Evolutionary conservation across 2,797 vertebrate species (phyloP).

Genomic region (Rhodeus uyekii): DNA sequence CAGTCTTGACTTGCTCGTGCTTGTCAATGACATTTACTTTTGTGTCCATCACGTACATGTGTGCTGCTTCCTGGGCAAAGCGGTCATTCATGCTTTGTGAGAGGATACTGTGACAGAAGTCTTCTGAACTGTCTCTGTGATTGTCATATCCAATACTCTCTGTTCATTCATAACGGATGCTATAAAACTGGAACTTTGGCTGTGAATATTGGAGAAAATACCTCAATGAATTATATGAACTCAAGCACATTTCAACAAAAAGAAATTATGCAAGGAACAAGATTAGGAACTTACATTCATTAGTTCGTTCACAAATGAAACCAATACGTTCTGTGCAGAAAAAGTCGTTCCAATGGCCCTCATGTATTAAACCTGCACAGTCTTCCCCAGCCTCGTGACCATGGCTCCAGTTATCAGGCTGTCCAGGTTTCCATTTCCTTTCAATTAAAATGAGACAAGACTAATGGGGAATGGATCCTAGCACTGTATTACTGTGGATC

Average conservation of each 20-base stretch:
- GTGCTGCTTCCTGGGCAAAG: constrained; percentile 65
- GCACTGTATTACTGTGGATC: not conserved
- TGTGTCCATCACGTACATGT: constrained; percentile 57
- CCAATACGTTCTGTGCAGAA: constrained; percentile 90
- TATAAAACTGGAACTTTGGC: constrained; percentile 74
- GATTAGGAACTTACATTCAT: constrained; percentile 74
- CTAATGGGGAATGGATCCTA: not conserved
- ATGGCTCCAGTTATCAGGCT: constrained; percentile 95
- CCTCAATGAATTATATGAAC: not conserved
- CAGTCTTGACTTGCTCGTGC: constrained; percentile 18
- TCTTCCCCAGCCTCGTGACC: constrained; percentile 89
- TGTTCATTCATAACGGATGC: constrained; percentile 60
- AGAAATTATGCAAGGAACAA: not conserved
- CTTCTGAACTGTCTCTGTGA: constrained; percentile 51
- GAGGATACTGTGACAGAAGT: constrained; percentile 36
- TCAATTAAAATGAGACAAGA: not conserved
- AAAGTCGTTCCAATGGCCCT: constrained; percentile 95
- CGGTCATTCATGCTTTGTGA: constrained; percentile 30
- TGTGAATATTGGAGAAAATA: constrained; percentile 58
- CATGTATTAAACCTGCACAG: constrained; percentile 89
- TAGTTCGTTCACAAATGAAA: constrained; percentile 91
- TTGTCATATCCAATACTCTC: constrained; percentile 53
- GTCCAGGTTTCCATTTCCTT: constrained; percentile 95
- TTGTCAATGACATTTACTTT: constrained; percentile 53
- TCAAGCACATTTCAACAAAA: not conserved